phyloP scores from a whole-genome alignment of 2,888 invertebrate species.

The Drosophila rellima region DNA sequence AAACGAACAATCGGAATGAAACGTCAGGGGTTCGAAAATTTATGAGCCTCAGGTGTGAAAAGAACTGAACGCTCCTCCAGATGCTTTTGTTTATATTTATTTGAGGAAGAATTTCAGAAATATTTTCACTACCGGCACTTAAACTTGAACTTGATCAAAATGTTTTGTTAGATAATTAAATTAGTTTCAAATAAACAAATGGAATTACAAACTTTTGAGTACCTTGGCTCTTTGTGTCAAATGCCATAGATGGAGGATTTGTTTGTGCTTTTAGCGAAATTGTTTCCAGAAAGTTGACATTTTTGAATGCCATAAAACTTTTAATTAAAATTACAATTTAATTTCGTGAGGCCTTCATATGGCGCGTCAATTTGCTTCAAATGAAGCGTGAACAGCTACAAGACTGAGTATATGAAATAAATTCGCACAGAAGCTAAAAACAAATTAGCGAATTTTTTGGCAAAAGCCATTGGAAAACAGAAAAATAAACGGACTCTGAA shows the following conservation, averaged over 20 bases:
- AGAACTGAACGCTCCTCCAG: constrained; percentile 26
- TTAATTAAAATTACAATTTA: constrained; percentile 64
- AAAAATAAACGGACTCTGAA: background rate
- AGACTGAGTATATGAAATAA: constrained; percentile 13
- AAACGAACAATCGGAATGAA: constrained; percentile 28
- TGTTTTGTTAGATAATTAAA: constrained; percentile 55
- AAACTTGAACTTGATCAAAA: constrained; percentile 73
- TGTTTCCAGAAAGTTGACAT: constrained; percentile 40
- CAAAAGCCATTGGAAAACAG: constrained; percentile 30
- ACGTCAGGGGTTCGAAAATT: constrained; percentile 48
- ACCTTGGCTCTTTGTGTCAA: constrained; percentile 1
- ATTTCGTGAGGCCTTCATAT: constrained; percentile 29
- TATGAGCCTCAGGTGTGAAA: constrained; percentile 69
- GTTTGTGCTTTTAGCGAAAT: constrained; percentile 50
- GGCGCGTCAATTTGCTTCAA: constrained; percentile 41
- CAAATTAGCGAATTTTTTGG: constrained; percentile 40
- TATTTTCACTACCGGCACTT: constrained; percentile 45
- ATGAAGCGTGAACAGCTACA: constrained; percentile 41
- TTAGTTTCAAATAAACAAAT: constrained; percentile 59
- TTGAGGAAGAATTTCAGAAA: constrained; percentile 38
- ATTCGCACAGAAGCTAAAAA: constrained; percentile 21
- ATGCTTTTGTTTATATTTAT: constrained; percentile 58
- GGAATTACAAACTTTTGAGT: constrained; percentile 42
- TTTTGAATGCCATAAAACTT: constrained; percentile 47
- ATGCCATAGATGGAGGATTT: background rate